Conservation (phyloP, 1,140 invertebrate species). For the Cotesia vestalis region DNA sequence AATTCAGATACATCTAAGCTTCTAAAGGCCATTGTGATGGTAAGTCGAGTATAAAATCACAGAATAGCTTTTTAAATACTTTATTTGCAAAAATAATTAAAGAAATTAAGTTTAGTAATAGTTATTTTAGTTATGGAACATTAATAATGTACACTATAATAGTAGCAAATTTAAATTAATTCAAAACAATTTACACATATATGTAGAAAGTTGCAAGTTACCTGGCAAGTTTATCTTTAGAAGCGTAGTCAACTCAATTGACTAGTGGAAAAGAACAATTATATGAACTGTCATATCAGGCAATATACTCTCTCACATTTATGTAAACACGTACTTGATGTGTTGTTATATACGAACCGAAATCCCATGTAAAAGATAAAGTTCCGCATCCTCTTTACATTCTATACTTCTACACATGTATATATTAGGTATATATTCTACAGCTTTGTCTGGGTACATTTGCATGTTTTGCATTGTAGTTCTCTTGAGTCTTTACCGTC, state of each 20-base stretch:
- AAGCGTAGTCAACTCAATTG: background rate
- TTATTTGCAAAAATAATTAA: no score
- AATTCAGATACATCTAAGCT: no score
- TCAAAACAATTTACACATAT: background rate
- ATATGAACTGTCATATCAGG: background rate
- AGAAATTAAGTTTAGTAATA: no score
- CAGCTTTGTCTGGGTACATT: no score
- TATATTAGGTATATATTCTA: background rate
- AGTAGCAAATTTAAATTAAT: no score
- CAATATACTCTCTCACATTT: background rate
- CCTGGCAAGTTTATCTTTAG: background rate
- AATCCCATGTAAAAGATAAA: background rate
- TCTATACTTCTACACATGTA: background rate
- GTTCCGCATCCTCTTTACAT: background rate
- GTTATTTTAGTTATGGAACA: no score
- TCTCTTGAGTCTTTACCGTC: no score
- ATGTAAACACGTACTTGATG: background rate
- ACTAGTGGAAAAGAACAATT: constrained; percentile 4
- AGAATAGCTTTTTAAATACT: no score
- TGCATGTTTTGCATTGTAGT: no score
- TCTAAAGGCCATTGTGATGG: no score
- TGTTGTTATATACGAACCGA: background rate
- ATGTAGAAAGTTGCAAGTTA: background rate
- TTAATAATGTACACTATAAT: no score
- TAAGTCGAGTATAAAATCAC: no score